Percentiles rank a stretch among this genome's conserved stretches.
phyloP scores from a whole-genome alignment of 1,140 invertebrate species.

The Scaptomyza hsui region DNA sequence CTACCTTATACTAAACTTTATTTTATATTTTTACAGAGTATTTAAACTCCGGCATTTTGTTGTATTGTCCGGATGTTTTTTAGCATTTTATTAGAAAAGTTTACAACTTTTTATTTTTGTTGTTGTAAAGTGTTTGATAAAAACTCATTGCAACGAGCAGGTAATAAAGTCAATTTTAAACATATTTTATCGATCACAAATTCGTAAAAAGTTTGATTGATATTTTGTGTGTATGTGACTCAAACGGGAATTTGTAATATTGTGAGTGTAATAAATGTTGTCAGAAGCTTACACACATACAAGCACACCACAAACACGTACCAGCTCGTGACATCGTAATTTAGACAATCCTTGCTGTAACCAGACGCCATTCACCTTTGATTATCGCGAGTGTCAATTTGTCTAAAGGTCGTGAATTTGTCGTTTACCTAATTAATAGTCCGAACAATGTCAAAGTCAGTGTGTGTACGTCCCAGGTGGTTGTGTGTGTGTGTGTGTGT shows the following conservation, averaged over 20 bases:
- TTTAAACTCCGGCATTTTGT: background rate
- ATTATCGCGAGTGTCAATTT: constrained; percentile 79
- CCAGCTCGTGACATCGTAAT: constrained; percentile 32
- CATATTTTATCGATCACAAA: background rate
- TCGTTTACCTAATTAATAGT: constrained; percentile 75
- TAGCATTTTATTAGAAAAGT: constrained; percentile 63
- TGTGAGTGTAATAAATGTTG: constrained; percentile 14
- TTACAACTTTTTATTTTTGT: constrained; percentile 13
- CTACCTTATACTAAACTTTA: background rate
- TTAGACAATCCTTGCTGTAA: constrained; percentile 16
- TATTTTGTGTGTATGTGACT: background rate
- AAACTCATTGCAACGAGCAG: constrained; percentile 2
- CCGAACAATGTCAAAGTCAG: constrained; percentile 58
- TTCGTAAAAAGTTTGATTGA: constrained; percentile 9
- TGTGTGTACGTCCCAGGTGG: background rate
- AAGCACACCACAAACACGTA: background rate
- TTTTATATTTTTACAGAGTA: background rate
- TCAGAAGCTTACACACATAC: background rate
- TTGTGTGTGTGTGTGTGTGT: constrained; percentile 11
- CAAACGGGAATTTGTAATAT: constrained; percentile 18
- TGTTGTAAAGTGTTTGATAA: constrained; percentile 13
- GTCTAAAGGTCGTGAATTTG: constrained; percentile 62
- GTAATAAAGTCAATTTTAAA: background rate
- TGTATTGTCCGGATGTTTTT: constrained; percentile 27
- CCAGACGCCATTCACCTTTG: constrained; percentile 60